Evolutionary conservation across 2,888 invertebrate species (phyloP).

Genomic region (Torymus aiolomorphi): DNA sequence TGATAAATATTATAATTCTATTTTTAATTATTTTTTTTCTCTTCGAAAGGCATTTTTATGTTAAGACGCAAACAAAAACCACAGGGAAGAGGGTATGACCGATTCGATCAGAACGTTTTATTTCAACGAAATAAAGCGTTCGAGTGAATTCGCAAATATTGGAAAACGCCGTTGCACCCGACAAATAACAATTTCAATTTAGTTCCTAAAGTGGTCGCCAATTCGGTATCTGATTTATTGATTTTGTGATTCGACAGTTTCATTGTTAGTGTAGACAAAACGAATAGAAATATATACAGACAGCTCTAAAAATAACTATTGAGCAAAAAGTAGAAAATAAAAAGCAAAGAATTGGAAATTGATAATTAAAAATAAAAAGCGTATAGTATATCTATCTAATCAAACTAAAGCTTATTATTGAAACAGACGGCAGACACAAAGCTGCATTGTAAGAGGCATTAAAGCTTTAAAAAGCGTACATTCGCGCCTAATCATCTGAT

Average conservation of each 20-base stretch:
- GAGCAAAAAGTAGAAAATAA: background rate
- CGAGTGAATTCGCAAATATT: background rate
- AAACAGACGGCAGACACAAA: background rate
- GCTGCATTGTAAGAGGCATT: slow-evolving; percentile 13
- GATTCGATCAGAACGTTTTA: background rate
- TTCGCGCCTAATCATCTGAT: slow-evolving; percentile 39
- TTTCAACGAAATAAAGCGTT: slow-evolving; percentile 14
- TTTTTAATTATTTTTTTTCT: slow-evolving; percentile 10
- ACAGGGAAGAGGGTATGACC: background rate
- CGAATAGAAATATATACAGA: background rate
- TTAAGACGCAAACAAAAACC: slow-evolving; percentile 3
- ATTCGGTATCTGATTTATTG: slow-evolving; percentile 12
- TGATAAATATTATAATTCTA: background rate
- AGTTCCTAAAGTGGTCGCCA: slow-evolving; percentile 1
- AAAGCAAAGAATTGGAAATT: background rate
- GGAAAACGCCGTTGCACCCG: background rate
- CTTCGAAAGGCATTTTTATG: background rate
- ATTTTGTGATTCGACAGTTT: background rate
- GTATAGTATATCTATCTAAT: slow-evolving; percentile 1
- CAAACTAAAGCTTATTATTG: background rate
- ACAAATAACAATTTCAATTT: slow-evolving; percentile 23
- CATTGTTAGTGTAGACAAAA: slow-evolving; percentile 13
- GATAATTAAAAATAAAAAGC: background rate
- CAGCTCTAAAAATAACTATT: background rate
- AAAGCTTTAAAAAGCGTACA: slow-evolving; percentile 26